These are phyloP conservation scores for Macropis europaea DNA, from an alignment of 2,888 invertebrate genomes.

Conservation along the genomic window DNA sequence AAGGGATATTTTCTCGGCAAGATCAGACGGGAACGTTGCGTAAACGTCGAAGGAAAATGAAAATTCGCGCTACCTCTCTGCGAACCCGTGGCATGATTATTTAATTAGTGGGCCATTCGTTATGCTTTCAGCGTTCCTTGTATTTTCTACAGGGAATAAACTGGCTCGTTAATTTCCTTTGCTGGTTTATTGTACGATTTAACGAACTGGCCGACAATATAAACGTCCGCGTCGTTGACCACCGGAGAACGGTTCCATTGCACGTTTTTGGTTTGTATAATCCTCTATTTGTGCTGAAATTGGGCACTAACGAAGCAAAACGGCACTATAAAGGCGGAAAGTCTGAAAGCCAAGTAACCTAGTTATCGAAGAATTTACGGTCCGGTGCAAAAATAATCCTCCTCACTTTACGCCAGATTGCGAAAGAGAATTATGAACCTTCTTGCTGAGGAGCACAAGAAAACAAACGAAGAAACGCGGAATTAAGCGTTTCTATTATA, in stretches of 20 bases:
- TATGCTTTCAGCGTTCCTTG: constrained; percentile 1
- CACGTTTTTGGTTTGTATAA: constrained; percentile 37
- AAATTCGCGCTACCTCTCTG: not conserved
- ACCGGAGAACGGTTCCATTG: constrained; percentile 25
- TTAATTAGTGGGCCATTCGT: constrained; percentile 32
- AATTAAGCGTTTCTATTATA: no score
- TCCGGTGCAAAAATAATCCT: not conserved
- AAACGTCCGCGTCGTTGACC: constrained; percentile 41
- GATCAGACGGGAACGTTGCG: constrained; percentile 2
- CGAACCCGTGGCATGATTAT: constrained; percentile 4
- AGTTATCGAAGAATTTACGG: constrained; percentile 35
- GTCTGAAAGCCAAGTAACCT: constrained; percentile 19
- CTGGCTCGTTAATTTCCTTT: constrained; percentile 45
- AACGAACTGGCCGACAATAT: constrained; percentile 44
- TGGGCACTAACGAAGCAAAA: constrained; percentile 43
- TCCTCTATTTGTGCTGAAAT: constrained; percentile 41
- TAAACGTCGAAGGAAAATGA: constrained; percentile 15
- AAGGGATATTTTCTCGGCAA: no score
- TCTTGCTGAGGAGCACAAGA: no score
- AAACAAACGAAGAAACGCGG: no score
- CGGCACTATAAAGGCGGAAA: constrained; percentile 31
- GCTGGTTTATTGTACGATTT: constrained; percentile 25
- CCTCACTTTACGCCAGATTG: not conserved
- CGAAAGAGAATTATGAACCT: not conserved
- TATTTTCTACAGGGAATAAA: not conserved